Percentiles rank a stretch among this genome's conserved stretches.
Conservation (phyloP, 2,113 vertebrate genomes). For the Symphodus melops region DNA sequence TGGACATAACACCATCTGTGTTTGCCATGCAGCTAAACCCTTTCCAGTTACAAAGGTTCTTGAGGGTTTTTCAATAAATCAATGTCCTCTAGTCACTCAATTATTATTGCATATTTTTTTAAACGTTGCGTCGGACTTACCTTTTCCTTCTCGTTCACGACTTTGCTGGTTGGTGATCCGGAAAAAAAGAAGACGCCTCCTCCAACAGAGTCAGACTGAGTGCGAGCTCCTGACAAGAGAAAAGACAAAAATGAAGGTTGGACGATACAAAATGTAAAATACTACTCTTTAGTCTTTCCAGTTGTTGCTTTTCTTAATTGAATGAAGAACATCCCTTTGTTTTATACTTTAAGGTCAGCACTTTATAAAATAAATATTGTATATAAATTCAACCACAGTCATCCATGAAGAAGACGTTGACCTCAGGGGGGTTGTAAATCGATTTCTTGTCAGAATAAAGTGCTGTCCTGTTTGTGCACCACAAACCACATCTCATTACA, state of each 20-base stretch:
- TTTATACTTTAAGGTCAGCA: background rate
- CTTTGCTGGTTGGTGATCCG: conserved; percentile 10
- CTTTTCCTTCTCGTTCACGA: conserved; percentile 44
- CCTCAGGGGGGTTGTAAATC: no score
- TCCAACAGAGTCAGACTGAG: background rate
- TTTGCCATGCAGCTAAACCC: no score
- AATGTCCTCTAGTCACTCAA: background rate
- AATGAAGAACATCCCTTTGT: background rate
- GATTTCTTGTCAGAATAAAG: no score
- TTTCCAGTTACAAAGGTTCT: no score
- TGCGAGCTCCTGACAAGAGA: conserved; percentile 35
- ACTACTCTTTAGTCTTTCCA: background rate
- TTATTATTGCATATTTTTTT: background rate
- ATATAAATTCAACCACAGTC: no score
- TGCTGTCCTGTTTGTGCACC: no score
- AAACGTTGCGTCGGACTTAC: conserved; percentile 17
- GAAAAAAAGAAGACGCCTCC: conserved; percentile 65
- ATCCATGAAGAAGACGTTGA: no score
- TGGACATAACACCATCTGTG: no score
- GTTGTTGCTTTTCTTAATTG: background rate
- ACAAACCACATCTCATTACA: no score
- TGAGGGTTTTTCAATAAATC: background rate
- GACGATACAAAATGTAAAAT: background rate
- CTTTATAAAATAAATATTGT: no score
- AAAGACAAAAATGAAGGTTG: background rate